These are phyloP conservation scores for Acronicta leporina DNA, from an alignment of 2,888 invertebrate genomes.

Conservation along the genomic window DNA sequence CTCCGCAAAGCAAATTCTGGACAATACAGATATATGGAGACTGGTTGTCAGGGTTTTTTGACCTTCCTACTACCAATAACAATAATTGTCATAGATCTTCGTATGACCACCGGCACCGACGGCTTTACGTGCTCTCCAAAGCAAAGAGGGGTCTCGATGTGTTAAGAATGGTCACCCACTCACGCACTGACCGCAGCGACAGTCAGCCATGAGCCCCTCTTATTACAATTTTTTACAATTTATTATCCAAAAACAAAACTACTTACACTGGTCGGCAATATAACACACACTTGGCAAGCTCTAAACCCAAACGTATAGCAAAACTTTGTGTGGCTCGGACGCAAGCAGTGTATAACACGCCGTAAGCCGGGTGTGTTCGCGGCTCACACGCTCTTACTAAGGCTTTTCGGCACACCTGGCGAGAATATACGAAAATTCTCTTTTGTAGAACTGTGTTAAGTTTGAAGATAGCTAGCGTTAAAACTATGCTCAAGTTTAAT, in stretches of 20 bases:
- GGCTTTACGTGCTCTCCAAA: no score
- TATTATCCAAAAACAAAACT: conserved; percentile 1
- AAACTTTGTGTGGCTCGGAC: conserved; percentile 29
- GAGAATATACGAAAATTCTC: conserved; percentile 13
- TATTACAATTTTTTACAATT: conserved; percentile 2
- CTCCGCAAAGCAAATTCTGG: no score
- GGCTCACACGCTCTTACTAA: conserved; percentile 49
- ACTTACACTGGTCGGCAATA: conserved; percentile 5
- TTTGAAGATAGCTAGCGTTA: background rate
- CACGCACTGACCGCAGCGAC: no score
- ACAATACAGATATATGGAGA: no score
- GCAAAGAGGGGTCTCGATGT: no score
- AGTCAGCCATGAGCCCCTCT: no score
- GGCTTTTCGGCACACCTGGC: conserved; percentile 48
- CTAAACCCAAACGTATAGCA: conserved; percentile 24
- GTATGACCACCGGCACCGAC: no score
- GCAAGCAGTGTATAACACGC: conserved; percentile 28
- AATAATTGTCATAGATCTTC: no score
- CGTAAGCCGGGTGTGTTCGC: conserved; percentile 34
- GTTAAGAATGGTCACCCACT: no score
- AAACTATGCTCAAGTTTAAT: background rate
- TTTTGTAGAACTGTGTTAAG: background rate
- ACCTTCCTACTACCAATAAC: no score
- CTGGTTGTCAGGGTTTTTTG: no score
- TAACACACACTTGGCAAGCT: conserved; percentile 19